Conservation (phyloP, 2,797 vertebrate species). For the Acanthis flammea region DNA sequence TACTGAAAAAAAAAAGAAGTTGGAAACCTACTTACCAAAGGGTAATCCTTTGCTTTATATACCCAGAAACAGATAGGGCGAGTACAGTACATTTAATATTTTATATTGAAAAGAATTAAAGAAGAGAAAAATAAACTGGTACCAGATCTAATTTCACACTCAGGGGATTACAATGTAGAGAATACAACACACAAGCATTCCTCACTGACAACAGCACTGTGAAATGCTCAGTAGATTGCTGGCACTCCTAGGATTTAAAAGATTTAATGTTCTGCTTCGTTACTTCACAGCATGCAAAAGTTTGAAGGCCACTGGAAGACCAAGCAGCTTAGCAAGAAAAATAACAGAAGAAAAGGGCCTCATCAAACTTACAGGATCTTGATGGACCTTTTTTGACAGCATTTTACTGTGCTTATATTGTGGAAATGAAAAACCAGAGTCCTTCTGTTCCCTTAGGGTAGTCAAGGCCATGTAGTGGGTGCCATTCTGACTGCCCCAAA, state of each 20-base stretch:
- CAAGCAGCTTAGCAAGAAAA: neutral
- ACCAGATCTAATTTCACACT: conserved; percentile 55
- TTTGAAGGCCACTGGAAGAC: neutral
- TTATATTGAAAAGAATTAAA: conserved; percentile 3
- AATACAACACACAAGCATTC: conserved; percentile 18
- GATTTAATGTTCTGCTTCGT: conserved; percentile 38
- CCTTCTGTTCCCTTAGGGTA: neutral
- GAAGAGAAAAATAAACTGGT: neutral
- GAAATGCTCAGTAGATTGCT: conserved; percentile 4
- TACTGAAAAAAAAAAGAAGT: neutral
- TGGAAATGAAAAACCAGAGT: neutral
- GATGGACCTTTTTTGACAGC: neutral
- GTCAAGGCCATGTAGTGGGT: neutral
- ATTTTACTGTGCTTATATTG: neutral
- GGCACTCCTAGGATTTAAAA: conserved; percentile 19
- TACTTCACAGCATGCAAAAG: conserved; percentile 40
- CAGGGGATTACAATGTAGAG: conserved; percentile 9
- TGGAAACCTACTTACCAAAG: neutral
- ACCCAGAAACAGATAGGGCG: neutral
- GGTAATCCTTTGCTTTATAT: neutral
- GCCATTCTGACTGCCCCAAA: neutral
- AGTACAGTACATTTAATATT: conserved; percentile 7
- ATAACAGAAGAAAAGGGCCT: neutral
- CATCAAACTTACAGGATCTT: neutral
- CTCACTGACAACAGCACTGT: neutral